phyloP scores from a whole-genome alignment of 2,797 vertebrate species.

The Furcifer pardalis region DNA sequence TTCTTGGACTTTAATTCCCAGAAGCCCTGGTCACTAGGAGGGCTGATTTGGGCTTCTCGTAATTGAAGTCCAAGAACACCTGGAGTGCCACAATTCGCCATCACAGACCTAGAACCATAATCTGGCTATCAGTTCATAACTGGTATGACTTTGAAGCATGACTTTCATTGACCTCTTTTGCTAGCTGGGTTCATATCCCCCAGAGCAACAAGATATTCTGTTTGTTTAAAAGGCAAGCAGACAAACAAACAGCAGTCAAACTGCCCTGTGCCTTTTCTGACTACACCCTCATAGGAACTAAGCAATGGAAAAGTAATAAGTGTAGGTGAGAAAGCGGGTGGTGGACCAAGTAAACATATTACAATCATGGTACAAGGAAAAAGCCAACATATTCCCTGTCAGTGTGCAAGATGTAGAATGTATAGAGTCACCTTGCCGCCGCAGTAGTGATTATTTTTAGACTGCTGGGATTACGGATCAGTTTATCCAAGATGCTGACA shows the following conservation, averaged over 20 bases:
- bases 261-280: not conserved
- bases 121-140: not conserved
- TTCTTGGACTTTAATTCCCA: too few species aligned
- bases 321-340: not conserved
- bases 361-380: slow-evolving; percentile 22
- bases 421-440: slow-evolving; percentile 86
- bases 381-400: slow-evolving; percentile 32
- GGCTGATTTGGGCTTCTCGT: too few species aligned
- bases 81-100: too few species aligned
- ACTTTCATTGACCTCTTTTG: not conserved
- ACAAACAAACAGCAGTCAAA: not conserved
- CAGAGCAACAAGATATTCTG: not conserved
- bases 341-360: not conserved
- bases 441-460: slow-evolving; percentile 96
- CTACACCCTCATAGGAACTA: not conserved
- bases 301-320: slow-evolving; percentile 2
- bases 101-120: too few species aligned
- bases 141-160: not conserved
- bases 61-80: too few species aligned
- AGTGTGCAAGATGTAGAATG: not conserved
- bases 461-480: slow-evolving; percentile 95
- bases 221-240: not conserved
- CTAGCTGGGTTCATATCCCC: not conserved
- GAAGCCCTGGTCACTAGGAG: too few species aligned
- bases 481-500: slow-evolving; percentile 97